Evolutionary conservation across 2,113 vertebrate genomes (phyloP), one percentile per base, ranked within the genome.

Genomic region (Dipodomys ordii): DNA sequence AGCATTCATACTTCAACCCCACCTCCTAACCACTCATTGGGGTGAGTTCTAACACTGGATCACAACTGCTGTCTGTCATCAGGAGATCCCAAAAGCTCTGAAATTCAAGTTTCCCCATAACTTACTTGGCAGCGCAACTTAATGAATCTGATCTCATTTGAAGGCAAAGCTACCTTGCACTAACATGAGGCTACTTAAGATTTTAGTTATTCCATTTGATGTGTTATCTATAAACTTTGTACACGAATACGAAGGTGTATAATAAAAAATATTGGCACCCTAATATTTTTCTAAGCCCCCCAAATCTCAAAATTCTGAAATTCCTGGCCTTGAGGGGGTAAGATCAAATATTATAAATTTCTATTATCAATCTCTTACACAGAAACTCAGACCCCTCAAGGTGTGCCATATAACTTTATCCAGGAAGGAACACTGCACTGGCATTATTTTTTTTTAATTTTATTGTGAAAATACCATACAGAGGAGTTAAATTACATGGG

Each of bases 21-120:
- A 60, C n/a, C 64, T 91, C 72, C 78, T 83, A 82, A 91, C 83
- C 73, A 49, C 74, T n/a, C 53, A 68, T 71, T 87, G 93, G 94
- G 74, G 81, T 92, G 91, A 96, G 73, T 90, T 96, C 93, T 95
- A 95, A 94, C 32, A 91, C 78, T 87, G 74, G 78, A 94, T 68
- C 60, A 67, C 91, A 94, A 96, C 78, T 94, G 94, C 91, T 87
- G 35, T 87, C 71, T 92, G 90, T 92, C 74, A 91, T 82, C 94
- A 90, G 35, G 71, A 95, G 91, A 95, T 90, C 83, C 64, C 85
- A 95, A 92, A 87, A 93, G 80, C 89, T 91, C 93, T 91, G 60
- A 91, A 91, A 62, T 53, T 60, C 57, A 68, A 46, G 49, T 73
- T 82, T 94, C 89, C 77, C 53, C 78, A 85, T 87, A 87, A 96